Evolutionary conservation across 2,888 invertebrate genomes (phyloP).

Genomic region (Cantharis nigra): DNA sequence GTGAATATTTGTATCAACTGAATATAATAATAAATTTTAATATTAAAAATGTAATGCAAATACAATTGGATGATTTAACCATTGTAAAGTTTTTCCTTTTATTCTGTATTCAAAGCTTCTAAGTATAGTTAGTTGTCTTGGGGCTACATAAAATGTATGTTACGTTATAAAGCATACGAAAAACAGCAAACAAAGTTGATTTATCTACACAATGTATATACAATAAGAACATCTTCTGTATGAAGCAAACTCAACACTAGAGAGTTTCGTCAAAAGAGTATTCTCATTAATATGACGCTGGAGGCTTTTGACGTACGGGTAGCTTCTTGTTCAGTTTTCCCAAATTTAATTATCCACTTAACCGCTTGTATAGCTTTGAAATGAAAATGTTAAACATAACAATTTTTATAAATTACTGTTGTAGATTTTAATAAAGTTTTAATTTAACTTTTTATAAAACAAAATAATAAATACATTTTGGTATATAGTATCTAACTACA

Average conservation of each 20-base stretch:
- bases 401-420: slow-evolving; percentile 7
- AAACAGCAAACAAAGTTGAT: slow-evolving; percentile 47
- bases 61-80: background rate
- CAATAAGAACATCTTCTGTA: slow-evolving; percentile 53
- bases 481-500: background rate
- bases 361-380: slow-evolving; percentile 28
- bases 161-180: slow-evolving; percentile 45
- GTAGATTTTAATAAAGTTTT: background rate
- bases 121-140: slow-evolving; percentile 36
- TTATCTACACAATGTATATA: slow-evolving; percentile 50
- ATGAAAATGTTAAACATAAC: slow-evolving; percentile 23
- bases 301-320: slow-evolving; percentile 35
- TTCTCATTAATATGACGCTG: slow-evolving; percentile 52
- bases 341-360: slow-evolving; percentile 45
- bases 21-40: background rate
- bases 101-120: background rate
- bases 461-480: background rate
- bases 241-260: slow-evolving; percentile 42
- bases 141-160: slow-evolving; percentile 50
- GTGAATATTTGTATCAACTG: background rate
- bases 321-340: slow-evolving; percentile 33
- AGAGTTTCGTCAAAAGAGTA: slow-evolving; percentile 38
- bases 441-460: background rate
- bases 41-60: background rate
- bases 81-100: background rate